A percentile compares a stretch with the other conserved stretches of the same genome.
phyloP scores from a whole-genome alignment of 2,113 vertebrate genomes.

The Hepsetus odoe region DNA sequence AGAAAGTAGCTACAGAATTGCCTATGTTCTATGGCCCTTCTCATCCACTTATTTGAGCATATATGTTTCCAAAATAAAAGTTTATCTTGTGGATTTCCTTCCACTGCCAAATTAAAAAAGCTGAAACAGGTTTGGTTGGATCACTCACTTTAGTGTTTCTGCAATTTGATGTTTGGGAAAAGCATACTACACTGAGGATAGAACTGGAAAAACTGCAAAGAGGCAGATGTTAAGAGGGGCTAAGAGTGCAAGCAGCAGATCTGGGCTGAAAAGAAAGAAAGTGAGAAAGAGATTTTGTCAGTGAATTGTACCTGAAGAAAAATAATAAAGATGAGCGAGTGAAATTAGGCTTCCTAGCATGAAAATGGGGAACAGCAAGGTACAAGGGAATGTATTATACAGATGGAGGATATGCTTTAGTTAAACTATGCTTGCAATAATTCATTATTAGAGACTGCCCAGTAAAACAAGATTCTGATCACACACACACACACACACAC shows the following conservation, averaged over 20 bases:
- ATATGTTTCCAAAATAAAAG: neutral
- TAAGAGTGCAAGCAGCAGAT: neutral
- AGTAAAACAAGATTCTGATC: slow-evolving; percentile 6
- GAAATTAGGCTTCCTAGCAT: slow-evolving; percentile 36
- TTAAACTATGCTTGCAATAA: slow-evolving; percentile 9
- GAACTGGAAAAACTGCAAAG: neutral
- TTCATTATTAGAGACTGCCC: slow-evolving; percentile 37
- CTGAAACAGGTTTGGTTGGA: neutral
- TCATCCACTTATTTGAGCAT: neutral
- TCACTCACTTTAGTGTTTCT: neutral
- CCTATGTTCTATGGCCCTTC: neutral
- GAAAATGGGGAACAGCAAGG: slow-evolving; percentile 4
- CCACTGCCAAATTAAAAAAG: neutral
- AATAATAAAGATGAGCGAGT: slow-evolving; percentile 7
- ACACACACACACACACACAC: slow-evolving; percentile 10
- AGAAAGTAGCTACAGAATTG: too few species aligned
- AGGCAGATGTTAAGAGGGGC: neutral
- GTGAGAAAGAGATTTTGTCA: neutral
- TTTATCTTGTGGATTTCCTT: neutral
- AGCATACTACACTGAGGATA: neutral
- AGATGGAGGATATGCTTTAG: slow-evolving; percentile 30
- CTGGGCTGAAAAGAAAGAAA: too few species aligned
- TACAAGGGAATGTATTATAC: slow-evolving; percentile 21
- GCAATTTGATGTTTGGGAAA: neutral
- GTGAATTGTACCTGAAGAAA: neutral